Evolutionary conservation across 1,140 invertebrate species (phyloP), one percentile per base, ranked within the genome.

Genomic region (Drosophila micromelanica): DNA sequence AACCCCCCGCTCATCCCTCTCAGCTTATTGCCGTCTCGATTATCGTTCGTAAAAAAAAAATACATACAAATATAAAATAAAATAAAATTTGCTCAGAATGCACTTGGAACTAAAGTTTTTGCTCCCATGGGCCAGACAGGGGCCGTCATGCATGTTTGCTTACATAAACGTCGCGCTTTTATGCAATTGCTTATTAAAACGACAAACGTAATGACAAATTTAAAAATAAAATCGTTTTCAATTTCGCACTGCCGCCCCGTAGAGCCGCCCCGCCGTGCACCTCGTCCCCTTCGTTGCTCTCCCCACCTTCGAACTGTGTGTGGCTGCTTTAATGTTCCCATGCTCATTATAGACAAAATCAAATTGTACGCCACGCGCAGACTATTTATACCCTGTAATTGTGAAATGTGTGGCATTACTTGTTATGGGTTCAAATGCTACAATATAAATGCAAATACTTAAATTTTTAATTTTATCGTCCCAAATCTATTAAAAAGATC

Each of bases 111-210:
- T 56, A 73, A 49, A 51, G 43, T 65, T 60, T 65, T 64, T 55
- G 55, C 61, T 72, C 62, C 68, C 68, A 75, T 69, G 42, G 27
- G 32, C 23, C 17, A 15, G 40, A 3, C 38, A 8, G 37, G 13
- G 38, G 49, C 67, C 76, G 61, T 60, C 76, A 73, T 79, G 73
- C 68, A 48, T 37, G n/a, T 72, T 56, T 70, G 80, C 81, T 85
- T 86, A 84, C 81, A 85, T 86, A 86, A 86, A 56, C 77, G 37
- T 63, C 49, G 68, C 13, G 79, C 51, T 75, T 81, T 73, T 76
- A 82, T 82, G 80, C 70, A 81, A 82, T 70, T 63, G 81, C 80
- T 86, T 85, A 86, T 80, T 77, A 77, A 85, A 85, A 74, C 68
- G 68, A 85, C 80, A 85, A 84, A 73, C 81, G 80, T 85, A 85